A percentile compares a stretch with the other conserved stretches of the same genome.
Conservation (phyloP, 2,113 vertebrate species). For the Halichoerus grypus region DNA sequence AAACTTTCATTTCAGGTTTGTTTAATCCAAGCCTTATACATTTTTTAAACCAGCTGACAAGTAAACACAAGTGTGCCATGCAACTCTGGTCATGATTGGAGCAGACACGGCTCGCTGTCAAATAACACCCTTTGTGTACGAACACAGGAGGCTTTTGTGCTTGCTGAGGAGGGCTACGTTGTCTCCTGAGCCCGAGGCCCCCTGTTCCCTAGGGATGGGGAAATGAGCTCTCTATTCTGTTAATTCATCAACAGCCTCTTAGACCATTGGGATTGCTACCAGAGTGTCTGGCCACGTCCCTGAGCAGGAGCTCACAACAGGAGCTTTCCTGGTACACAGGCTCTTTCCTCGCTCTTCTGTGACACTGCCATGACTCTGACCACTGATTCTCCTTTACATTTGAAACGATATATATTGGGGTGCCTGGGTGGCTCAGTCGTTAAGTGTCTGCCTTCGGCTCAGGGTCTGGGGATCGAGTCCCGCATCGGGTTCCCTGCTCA, state of each 20-base stretch:
- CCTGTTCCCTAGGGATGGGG: not conserved
- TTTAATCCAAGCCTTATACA: not conserved
- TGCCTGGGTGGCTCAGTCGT: too few species aligned
- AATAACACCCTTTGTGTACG: not conserved
- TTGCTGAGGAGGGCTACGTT: not conserved
- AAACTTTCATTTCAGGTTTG: not conserved
- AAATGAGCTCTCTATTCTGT: not conserved
- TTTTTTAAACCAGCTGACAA: not conserved
- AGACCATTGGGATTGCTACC: not conserved
- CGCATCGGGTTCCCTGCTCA: too few species aligned
- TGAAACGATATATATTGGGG: not conserved
- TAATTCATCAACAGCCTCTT: not conserved
- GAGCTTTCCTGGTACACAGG: not conserved
- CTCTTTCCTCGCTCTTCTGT: fast-evolving
- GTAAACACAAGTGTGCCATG: not conserved
- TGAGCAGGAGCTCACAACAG: not conserved
- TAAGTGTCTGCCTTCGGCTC: too few species aligned
- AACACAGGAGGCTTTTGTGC: not conserved
- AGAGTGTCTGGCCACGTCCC: fast-evolving
- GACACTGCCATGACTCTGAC: not conserved
- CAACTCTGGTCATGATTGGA: not conserved
- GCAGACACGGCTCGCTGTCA: not conserved
- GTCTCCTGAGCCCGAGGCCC: not conserved
- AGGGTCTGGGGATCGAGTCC: too few species aligned
- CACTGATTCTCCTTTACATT: not conserved